These are phyloP conservation scores for Pseudorectes ferrugineus DNA, from an alignment of 2,113 vertebrate genomes.

Conservation along the genomic window DNA sequence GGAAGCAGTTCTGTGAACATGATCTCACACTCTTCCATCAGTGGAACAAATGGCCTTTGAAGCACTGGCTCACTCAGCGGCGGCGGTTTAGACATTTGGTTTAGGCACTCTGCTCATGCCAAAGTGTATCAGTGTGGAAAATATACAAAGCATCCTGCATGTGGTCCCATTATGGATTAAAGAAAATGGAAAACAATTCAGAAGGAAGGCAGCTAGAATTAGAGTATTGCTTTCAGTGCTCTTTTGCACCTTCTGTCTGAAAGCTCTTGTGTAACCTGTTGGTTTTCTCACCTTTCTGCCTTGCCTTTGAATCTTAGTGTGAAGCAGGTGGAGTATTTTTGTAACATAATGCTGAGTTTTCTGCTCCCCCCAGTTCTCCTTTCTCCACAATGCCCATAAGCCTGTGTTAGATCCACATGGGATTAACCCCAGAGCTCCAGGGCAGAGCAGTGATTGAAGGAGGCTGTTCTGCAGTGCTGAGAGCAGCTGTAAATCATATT, in stretches of 20 bases:
- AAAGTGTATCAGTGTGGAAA: conserved; percentile 18
- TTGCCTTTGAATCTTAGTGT: not conserved
- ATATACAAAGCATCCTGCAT: not conserved
- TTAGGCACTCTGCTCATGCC: not conserved
- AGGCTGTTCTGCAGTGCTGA: not conserved
- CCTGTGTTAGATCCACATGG: not conserved
- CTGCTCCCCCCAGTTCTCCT: not conserved
- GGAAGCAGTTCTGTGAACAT: not conserved
- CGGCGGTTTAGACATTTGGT: not conserved
- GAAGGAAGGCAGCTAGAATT: not conserved
- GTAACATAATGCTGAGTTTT: not conserved
- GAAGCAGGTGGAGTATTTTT: not conserved
- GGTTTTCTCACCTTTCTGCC: not conserved
- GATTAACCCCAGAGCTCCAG: not conserved
- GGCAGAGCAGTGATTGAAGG: not conserved
- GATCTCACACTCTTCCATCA: not conserved
- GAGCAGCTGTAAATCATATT: not conserved
- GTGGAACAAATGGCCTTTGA: conserved; percentile 23
- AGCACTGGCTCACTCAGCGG: not conserved
- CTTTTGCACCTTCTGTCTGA: not conserved
- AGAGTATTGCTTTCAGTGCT: not conserved
- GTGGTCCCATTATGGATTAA: not conserved
- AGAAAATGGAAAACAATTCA: not conserved
- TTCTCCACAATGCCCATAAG: not conserved
- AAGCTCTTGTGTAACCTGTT: not conserved